These are phyloP conservation scores for Pilophorus perplexus DNA, from an alignment of 2,888 invertebrate species.

Conservation along the genomic window DNA sequence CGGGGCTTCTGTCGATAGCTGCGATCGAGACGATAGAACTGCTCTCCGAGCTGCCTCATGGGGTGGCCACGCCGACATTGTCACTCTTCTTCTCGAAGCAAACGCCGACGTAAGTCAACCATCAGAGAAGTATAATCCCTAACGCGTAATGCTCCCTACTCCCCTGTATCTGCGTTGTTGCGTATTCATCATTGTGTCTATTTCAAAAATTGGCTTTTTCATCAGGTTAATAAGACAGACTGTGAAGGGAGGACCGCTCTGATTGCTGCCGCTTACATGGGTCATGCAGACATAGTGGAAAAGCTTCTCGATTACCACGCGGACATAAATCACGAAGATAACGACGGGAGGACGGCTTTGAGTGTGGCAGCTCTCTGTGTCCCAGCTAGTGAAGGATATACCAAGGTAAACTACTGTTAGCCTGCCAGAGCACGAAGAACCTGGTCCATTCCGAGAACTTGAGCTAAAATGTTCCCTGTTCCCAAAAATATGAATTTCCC, in stretches of 20 bases:
- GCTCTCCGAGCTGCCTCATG: slow-evolving; percentile 88
- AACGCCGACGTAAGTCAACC: slow-evolving; percentile 47
- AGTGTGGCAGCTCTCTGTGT: slow-evolving; percentile 85
- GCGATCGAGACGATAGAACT: slow-evolving; percentile 83
- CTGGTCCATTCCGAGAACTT: too few species aligned
- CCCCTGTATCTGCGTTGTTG: background rate
- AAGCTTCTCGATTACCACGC: slow-evolving; percentile 78
- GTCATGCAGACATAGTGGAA: slow-evolving; percentile 86
- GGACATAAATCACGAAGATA: slow-evolving; percentile 79
- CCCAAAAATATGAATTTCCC: too few species aligned
- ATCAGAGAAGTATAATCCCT: background rate
- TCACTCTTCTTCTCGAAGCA: slow-evolving; percentile 67
- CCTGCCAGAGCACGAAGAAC: too few species aligned
- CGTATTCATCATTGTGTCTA: background rate
- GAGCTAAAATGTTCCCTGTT: too few species aligned
- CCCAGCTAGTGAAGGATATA: slow-evolving; percentile 70
- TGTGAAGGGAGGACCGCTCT: slow-evolving; percentile 88
- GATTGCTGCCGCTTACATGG: slow-evolving; percentile 95
- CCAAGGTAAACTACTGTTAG: too few species aligned
- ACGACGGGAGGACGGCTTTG: slow-evolving; percentile 82
- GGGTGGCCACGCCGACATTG: slow-evolving; percentile 88
- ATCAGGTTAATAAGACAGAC: slow-evolving; percentile 58
- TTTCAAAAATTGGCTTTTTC: background rate
- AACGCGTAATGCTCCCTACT: background rate
- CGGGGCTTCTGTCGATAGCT: slow-evolving; percentile 80